Conservation (phyloP, 2,113 vertebrate species). For the Epinephelus lanceolatus region DNA sequence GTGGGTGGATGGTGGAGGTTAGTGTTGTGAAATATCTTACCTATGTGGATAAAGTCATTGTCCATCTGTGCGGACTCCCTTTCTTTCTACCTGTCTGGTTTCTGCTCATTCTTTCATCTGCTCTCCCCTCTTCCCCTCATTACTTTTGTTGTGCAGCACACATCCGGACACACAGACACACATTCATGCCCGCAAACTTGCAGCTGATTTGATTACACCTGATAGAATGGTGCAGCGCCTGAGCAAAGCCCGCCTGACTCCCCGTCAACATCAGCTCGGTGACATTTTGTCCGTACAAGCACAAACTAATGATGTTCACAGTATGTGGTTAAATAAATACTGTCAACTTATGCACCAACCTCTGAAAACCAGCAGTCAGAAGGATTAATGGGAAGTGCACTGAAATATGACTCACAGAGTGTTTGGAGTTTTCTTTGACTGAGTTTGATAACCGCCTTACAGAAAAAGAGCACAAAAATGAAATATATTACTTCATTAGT, state of each 20-base stretch:
- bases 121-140: conserved; percentile 6
- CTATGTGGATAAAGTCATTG: neutral
- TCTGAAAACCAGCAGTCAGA: conserved; percentile 21
- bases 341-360: conserved; percentile 11
- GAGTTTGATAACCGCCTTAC: conserved; percentile 1
- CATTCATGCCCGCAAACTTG: conserved; percentile 22
- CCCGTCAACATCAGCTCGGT: conserved; percentile 32
- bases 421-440: conserved; percentile 13
- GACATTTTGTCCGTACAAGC: conserved; percentile 23
- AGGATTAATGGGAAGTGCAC: conserved; percentile 6
- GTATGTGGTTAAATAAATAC: conserved; percentile 21
- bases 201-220: conserved; percentile 67
- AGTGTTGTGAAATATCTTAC: neutral
- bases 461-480: conserved; percentile 7
- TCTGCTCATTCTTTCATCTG: neutral
- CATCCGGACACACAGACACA: neutral
- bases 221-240: conserved; percentile 59
- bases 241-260: conserved; percentile 40
- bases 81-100: neutral
- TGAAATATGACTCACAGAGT: conserved; percentile 27
- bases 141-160: conserved; percentile 41
- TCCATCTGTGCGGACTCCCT: neutral
- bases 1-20: too few relatives aligned
- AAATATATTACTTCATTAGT: conserved; percentile 33
- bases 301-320: conserved; percentile 20